Conservation (phyloP, 2,797 vertebrate genomes). For the Falco biarmicus region DNA sequence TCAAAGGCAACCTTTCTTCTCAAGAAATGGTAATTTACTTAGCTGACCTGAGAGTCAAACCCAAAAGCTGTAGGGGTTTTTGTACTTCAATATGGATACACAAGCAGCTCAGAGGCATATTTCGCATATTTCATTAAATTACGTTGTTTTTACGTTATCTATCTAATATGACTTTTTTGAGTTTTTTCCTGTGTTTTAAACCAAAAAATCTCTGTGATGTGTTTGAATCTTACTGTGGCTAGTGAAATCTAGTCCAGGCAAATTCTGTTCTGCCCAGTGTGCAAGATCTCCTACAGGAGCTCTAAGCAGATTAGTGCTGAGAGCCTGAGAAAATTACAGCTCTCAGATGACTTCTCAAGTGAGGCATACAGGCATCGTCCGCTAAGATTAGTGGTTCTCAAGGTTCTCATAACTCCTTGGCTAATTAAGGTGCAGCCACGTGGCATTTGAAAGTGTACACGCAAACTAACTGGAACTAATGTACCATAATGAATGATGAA, state of each 20-base stretch:
- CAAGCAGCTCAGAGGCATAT: not conserved
- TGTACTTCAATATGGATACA: not conserved
- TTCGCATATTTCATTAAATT: not conserved
- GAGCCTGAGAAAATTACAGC: not conserved
- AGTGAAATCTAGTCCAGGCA: not conserved
- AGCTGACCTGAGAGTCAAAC: not conserved
- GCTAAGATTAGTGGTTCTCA: not conserved
- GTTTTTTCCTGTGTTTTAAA: not conserved
- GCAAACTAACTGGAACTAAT: not conserved
- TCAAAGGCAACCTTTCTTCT: not conserved
- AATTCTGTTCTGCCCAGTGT: not conserved
- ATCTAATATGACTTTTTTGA: not conserved
- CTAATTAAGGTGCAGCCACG: not conserved
- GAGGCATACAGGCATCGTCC: not conserved
- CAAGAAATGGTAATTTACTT: not conserved
- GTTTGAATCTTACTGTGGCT: not conserved
- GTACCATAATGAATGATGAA: not conserved
- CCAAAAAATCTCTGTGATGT: not conserved
- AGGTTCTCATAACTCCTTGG: not conserved
- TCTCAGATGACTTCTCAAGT: not conserved
- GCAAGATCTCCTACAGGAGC: not conserved
- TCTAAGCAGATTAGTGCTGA: not conserved
- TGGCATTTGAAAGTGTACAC: fast-evolving
- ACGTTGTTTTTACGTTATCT: not conserved
- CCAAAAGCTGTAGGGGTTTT: not conserved